Percentiles rank a stretch among this genome's conserved stretches.
phyloP scores from a whole-genome alignment of 2,888 invertebrate genomes.

The Watsonalla binaria region DNA sequence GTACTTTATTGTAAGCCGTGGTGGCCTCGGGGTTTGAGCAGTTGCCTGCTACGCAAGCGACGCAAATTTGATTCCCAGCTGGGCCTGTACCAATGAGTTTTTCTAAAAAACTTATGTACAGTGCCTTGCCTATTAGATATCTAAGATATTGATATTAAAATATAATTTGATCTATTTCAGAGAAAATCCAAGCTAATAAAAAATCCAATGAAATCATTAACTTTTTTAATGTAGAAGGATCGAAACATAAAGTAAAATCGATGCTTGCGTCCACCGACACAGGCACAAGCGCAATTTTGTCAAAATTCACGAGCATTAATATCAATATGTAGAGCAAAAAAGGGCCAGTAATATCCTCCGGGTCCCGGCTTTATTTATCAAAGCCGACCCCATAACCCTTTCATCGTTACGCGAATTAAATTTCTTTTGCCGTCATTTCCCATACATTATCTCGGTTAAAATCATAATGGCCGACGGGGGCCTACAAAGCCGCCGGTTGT shows the following conservation, averaged over 20 bases:
- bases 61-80: too few relatives aligned
- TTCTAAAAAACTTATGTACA: too few relatives aligned
- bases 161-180: too few relatives aligned
- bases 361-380: slow-evolving; percentile 71
- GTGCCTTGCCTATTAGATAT: too few relatives aligned
- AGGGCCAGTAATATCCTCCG: slow-evolving; percentile 67
- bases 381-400: slow-evolving; percentile 75
- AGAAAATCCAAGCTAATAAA: too few relatives aligned
- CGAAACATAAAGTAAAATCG: slow-evolving; percentile 20
- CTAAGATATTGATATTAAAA: too few relatives aligned
- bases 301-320: slow-evolving; percentile 76
- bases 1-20: too few relatives aligned
- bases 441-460: slow-evolving; percentile 77
- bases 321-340: slow-evolving; percentile 76
- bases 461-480: slow-evolving; percentile 68
- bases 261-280: slow-evolving; percentile 22
- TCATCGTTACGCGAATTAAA: slow-evolving; percentile 77
- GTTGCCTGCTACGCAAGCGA: too few relatives aligned
- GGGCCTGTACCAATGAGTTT: too few relatives aligned
- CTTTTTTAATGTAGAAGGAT: slow-evolving; percentile 1
- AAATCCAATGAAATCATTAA: too few relatives aligned
- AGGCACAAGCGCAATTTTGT: slow-evolving; percentile 61
- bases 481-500: slow-evolving; percentile 63
- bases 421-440: slow-evolving; percentile 79
- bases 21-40: too few relatives aligned